phyloP scores from a whole-genome alignment of 1,140 invertebrate species.

The Macrostomum lignano region DNA sequence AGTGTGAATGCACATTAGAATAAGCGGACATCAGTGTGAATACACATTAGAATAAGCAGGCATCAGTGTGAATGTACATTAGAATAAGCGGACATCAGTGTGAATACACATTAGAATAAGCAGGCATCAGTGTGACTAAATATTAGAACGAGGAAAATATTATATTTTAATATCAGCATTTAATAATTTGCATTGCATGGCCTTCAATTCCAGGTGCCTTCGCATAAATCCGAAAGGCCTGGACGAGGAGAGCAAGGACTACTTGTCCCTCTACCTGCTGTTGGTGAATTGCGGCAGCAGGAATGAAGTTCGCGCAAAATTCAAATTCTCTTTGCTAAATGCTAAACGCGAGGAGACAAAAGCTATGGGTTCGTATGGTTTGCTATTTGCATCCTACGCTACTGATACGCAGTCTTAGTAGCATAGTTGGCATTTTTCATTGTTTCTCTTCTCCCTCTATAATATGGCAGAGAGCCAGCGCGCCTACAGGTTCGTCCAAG shows the following conservation, averaged over 20 bases:
- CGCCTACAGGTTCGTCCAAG: conserved; percentile 92
- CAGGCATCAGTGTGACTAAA: too few species aligned
- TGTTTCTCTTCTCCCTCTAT: too few species aligned
- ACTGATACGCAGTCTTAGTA: neutral
- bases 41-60: too few species aligned
- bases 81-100: too few species aligned
- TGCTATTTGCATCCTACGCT: neutral
- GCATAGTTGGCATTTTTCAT: conserved; percentile 3
- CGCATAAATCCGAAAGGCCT: conserved; percentile 94
- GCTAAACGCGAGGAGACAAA: conserved; percentile 98
- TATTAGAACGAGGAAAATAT: too few species aligned
- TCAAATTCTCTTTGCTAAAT: conserved; percentile 98
- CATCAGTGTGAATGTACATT: too few species aligned
- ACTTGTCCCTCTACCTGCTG: conserved; percentile 82
- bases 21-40: too few species aligned
- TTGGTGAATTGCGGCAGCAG: conserved; percentile 85
- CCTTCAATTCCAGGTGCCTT: conserved; percentile 44
- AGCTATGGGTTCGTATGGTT: conserved; percentile 65
- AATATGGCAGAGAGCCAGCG: conserved; percentile 55
- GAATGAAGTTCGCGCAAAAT: conserved; percentile 94
- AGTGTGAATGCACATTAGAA: too few species aligned
- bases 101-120: too few species aligned
- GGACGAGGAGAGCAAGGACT: conserved; percentile 98
- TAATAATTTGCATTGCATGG: conserved; percentile 7
- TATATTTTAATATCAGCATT: conserved; percentile 14